Evolutionary conservation across 2,113 vertebrate species (phyloP), one percentile per base, ranked within the genome.

Genomic region (Centrocercus urophasianus): DNA sequence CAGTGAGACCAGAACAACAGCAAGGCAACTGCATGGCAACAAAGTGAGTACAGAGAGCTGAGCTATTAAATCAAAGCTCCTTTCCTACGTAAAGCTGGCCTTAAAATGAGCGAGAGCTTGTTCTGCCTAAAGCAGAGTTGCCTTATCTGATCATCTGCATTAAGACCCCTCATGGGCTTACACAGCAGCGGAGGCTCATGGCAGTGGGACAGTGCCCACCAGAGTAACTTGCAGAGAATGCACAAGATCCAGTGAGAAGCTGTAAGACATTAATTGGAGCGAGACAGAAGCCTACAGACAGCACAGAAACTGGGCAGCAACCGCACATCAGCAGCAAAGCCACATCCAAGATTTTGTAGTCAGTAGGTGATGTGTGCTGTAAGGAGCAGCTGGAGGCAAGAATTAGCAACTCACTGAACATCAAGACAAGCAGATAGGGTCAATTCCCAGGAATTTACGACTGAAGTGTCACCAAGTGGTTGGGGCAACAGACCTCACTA

Each of bases 141-240:
- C 6, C 27, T 13, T 43, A 76, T 59, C 75, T 52, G 36, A 63
- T 6, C 32, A 66, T 57, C 47, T 28, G 10, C 15, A 65, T 13
- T 30, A 22, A 42, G 3, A 6, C 8, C 8, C 4, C 18, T 17
- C 24, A n/a, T 2, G 2, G 67, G 43, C 48, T 27, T 16, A 64
- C 9, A 19, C 27, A 11, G 6, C 2, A 27, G 6, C 1, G 3
- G 5, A 0, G 0, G 8, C 25, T 36, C 42, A 56, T 6, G 14
- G 45, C 25, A 80, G 40, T 0, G 1, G 27, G 27, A 48, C 4
- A 0, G 1, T 32, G 42, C 32, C 69, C 65, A 47, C 27, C 24
- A 63, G 20, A 36, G 45, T 21, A 34, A 5, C 11, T 13, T 61
- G 22, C 16, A 22, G 32, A 84, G 47, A 2, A 40, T 74, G 60